A percentile compares a stretch with the other conserved stretches of the same genome.
These are phyloP conservation scores for Peromyscus attwateri DNA, from an alignment of 2,797 vertebrate species.

Conservation along the genomic window DNA sequence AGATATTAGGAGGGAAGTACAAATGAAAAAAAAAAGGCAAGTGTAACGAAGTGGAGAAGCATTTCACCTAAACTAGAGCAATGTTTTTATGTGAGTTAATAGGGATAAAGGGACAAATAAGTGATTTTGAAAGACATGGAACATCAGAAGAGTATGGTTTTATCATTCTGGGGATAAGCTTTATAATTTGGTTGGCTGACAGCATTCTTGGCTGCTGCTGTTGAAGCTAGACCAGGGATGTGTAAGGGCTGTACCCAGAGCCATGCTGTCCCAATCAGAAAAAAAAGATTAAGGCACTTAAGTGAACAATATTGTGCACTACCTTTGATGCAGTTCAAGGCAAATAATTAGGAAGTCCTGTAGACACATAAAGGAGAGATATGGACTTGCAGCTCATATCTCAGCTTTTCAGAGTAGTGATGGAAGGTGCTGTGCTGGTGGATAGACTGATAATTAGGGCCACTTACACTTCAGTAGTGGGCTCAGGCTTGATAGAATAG, in stretches of 20 bases:
- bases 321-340: slow-evolving; percentile 1
- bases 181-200: slow-evolving; percentile 45
- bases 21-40: slow-evolving; percentile 73
- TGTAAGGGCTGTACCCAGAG: neutral
- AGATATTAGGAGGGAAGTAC: slow-evolving; percentile 78
- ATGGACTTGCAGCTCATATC: neutral
- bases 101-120: slow-evolving; percentile 75
- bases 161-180: slow-evolving; percentile 50
- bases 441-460: neutral
- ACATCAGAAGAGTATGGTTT: slow-evolving; percentile 40
- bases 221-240: neutral
- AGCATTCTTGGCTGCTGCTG: slow-evolving; percentile 35
- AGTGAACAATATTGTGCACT: neutral
- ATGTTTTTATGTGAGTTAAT: slow-evolving; percentile 83
- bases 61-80: slow-evolving; percentile 78
- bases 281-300: slow-evolving; percentile 24
- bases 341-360: slow-evolving; percentile 45
- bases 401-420: neutral
- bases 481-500: neutral
- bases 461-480: neutral
- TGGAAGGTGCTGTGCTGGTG: neutral
- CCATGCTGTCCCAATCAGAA: neutral
- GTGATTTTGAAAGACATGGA: slow-evolving; percentile 58
- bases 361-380: neutral
- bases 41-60: slow-evolving; percentile 85